Evolutionary conservation across 2,113 vertebrate genomes (phyloP), one percentile per base, ranked within the genome.

Genomic region (Girardinichthys multiradiatus): DNA sequence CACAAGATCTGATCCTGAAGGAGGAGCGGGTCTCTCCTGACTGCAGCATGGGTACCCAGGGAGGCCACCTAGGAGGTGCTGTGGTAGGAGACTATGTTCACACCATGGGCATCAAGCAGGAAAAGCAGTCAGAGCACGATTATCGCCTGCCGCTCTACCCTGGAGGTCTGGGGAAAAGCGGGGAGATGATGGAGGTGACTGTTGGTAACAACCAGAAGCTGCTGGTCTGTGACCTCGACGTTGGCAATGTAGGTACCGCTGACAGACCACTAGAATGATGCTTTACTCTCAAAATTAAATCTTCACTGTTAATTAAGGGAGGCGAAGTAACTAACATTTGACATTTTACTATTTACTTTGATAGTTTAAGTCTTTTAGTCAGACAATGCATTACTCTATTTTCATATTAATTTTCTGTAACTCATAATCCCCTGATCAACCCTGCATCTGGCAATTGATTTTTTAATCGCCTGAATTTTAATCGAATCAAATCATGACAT

Each of bases 1-100:
- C 94, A 19, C 96, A 96, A 79, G 97, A 98, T 87, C 91, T 97
- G 96, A 95, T 97, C 94, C 94, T 99, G 81, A 99, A 99, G 93
- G 98, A 98, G 89, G 97, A 99, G 95, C 92, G 94, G 58, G 95
- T 91, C 88, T 94, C 90, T 75, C 97, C 95, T 8, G 90, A 95
- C 83, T 95, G 94, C 94, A 90, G 91, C 89, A 93, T 94, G 85
- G 91, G 63, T 29, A 10, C 29, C 42, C 87, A 86, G 48, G 86
- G 75, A 15, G 86, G 85, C 68, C 68, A 66, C 64, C 66, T 89
- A 74, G 81, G 70, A 5, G 84, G 89, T 4, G 71, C 33, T 4
- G 80, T 81, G 11, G 62, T 81, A 15, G 93, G 89, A 8, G 92
- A 93, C 88, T 98, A 97, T 64, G 87, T 97, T 85, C 96, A 96